These are phyloP conservation scores for Phymanthus crucifer DNA, from an alignment of 92 coral and sea anemone species.

Conservation along the genomic window DNA sequence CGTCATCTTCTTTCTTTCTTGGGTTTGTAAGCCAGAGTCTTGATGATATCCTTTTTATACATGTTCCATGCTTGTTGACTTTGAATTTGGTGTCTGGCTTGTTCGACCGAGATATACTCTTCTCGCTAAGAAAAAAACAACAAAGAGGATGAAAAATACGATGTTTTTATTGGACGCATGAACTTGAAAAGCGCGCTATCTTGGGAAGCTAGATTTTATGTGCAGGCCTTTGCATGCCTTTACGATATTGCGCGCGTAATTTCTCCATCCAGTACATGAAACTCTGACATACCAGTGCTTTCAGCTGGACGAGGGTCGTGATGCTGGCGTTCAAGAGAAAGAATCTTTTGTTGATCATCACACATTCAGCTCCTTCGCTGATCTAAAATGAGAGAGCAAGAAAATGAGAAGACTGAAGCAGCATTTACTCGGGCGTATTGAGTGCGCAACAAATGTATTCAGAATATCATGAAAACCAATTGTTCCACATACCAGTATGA, in stretches of 20 bases:
- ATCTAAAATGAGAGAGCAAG: constrained; percentile 39
- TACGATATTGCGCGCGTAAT: too few relatives aligned
- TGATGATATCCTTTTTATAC: constrained; percentile 72
- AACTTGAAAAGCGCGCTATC: not conserved
- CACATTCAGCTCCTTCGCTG: constrained; percentile 90
- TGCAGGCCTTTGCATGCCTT: too few relatives aligned
- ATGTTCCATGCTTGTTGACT: constrained; percentile 81
- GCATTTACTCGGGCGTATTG: not conserved
- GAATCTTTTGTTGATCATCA: constrained; percentile 82
- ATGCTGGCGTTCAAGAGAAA: constrained; percentile 77
- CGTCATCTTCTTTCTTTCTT: constrained; percentile 29
- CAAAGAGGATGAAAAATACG: not conserved
- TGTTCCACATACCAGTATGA: constrained; percentile 52
- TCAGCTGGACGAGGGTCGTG: constrained; percentile 78
- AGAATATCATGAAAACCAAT: not conserved
- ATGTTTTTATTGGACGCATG: not conserved
- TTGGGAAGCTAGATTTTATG: not conserved
- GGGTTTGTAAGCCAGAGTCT: constrained; percentile 46
- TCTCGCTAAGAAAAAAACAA: constrained; percentile 50
- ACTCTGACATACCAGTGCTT: constrained; percentile 71
- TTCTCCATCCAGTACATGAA: not conserved
- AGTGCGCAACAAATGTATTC: not conserved
- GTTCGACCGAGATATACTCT: constrained; percentile 79
- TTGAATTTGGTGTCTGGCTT: constrained; percentile 78
- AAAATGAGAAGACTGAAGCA: not conserved